These are phyloP conservation scores for Clarias gariepinus DNA, from an alignment of 2,113 vertebrate genomes.

Conservation along the genomic window DNA sequence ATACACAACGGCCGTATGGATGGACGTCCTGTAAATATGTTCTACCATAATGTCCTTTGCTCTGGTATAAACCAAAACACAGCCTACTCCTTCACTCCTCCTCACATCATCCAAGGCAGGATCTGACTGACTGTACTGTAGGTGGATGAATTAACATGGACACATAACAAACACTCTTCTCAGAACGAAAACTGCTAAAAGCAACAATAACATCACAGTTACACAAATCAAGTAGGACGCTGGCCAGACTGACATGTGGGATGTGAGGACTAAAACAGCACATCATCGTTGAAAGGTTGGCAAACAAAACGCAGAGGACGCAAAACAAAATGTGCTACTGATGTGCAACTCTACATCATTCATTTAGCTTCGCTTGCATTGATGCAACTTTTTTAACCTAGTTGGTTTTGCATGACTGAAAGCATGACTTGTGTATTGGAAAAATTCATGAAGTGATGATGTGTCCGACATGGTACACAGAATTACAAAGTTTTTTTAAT, in stretches of 20 bases:
- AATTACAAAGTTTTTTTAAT: neutral
- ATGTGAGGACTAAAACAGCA: too few relatives aligned
- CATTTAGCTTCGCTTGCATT: too few relatives aligned
- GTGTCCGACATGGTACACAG: neutral
- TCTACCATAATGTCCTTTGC: too few relatives aligned
- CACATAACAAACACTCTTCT: neutral
- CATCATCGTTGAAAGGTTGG: neutral
- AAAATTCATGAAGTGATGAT: neutral
- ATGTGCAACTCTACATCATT: too few relatives aligned
- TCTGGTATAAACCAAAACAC: too few relatives aligned
- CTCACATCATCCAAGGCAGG: neutral
- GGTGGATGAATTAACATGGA: neutral
- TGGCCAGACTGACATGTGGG: neutral
- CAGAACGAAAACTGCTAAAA: neutral
- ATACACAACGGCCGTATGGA: too few relatives aligned
- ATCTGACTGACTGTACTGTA: neutral
- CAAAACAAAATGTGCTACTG: too few relatives aligned
- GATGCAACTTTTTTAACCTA: too few relatives aligned
- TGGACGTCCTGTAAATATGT: too few relatives aligned
- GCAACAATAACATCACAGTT: neutral
- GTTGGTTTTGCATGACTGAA: too few relatives aligned
- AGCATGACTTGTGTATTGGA: too few relatives aligned
- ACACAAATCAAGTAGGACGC: neutral
- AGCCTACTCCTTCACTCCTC: neutral
- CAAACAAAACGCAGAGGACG: neutral